A percentile compares a stretch with the other conserved stretches of the same genome.
Conservation (phyloP, 2,797 vertebrate genomes). For the Hyperoplus lanceolatus region DNA sequence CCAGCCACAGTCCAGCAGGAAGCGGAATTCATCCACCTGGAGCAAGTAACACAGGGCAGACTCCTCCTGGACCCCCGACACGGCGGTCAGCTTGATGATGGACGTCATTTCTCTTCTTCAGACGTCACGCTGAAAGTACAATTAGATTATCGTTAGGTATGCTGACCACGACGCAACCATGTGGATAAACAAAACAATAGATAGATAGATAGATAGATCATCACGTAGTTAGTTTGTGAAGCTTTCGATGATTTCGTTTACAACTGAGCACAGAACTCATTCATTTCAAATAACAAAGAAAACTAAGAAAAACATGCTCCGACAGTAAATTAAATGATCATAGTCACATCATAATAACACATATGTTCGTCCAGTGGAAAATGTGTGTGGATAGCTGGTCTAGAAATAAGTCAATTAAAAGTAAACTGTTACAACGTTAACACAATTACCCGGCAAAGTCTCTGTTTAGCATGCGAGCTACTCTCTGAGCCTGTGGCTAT, state of each 20-base stretch:
- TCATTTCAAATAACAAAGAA: background rate
- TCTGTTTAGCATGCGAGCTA: slow-evolving; percentile 60
- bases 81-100: slow-evolving; percentile 97
- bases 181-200: background rate
- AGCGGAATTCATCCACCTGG: slow-evolving; percentile 98
- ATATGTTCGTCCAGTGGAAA: background rate
- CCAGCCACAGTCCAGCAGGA: slow-evolving; percentile 98
- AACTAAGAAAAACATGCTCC: background rate
- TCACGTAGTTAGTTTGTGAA: too few relatives aligned
- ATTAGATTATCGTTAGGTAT: too few relatives aligned
- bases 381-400: accelerated
- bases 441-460: slow-evolving; percentile 45
- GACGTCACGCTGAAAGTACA: slow-evolving; percentile 57
- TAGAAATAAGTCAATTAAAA: background rate
- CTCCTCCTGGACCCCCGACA: slow-evolving; percentile 98
- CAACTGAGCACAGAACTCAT: background rate
- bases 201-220: too few relatives aligned
- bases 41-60: slow-evolving; percentile 98
- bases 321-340: accelerated
- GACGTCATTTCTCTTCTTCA: slow-evolving; percentile 91
- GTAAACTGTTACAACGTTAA: slow-evolving; percentile 20
- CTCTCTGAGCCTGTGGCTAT: background rate
- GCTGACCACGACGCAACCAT: too few relatives aligned
- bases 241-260: background rate
- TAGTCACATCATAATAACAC: background rate